Conservation (phyloP, 2,113 vertebrate genomes). For the Caloenas nicobarica region DNA sequence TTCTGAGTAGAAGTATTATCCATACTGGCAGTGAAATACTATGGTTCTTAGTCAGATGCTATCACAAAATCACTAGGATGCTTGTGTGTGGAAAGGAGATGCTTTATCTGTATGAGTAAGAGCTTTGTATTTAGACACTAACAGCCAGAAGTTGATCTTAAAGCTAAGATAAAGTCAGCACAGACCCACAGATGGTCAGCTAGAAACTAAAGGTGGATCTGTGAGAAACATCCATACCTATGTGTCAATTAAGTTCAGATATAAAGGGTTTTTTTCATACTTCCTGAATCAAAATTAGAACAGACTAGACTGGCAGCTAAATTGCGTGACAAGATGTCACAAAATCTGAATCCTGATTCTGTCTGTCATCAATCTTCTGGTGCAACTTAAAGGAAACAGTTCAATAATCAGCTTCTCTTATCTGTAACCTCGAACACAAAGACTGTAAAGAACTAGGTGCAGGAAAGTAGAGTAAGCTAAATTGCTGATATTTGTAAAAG, state of each 20-base stretch:
- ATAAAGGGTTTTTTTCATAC: not conserved
- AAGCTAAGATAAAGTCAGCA: not conserved
- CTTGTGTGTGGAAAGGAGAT: not conserved
- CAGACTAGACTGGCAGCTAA: not conserved
- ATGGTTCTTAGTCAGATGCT: not conserved
- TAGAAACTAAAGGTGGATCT: not conserved
- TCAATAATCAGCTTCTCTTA: not conserved
- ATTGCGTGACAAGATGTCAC: not conserved
- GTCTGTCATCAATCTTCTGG: not conserved
- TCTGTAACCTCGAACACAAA: not conserved
- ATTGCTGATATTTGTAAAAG: not conserved
- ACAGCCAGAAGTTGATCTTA: not conserved
- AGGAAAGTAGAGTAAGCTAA: not conserved
- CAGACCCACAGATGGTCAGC: not conserved
- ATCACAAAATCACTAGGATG: not conserved
- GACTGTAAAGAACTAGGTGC: not conserved
- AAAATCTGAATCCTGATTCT: not conserved
- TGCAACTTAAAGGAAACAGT: not conserved
- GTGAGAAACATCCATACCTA: not conserved
- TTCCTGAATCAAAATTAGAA: not conserved
- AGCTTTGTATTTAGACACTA: not conserved
- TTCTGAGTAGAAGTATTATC: slow-evolving; percentile 32
- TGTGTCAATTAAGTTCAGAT: not conserved
- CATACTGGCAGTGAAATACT: not conserved
- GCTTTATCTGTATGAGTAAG: not conserved